Conservation (phyloP, 1,140 invertebrate species). For the Chironomus striatipennis region DNA sequence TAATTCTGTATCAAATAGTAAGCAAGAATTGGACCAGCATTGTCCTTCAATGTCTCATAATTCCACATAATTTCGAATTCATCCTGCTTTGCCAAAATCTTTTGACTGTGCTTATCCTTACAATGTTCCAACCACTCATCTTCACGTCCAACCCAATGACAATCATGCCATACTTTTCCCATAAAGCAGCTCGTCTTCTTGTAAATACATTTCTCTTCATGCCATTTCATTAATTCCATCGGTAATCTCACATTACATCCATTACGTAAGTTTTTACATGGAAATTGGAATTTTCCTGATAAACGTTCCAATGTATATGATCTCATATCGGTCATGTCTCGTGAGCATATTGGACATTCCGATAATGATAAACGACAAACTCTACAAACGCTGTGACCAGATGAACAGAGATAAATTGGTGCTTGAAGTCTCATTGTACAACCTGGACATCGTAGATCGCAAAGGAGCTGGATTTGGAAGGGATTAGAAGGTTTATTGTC, state of each 20-base stretch:
- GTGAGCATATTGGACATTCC: conserved; percentile 38
- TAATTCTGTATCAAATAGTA: conserved; percentile 37
- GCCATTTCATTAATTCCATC: conserved; percentile 35
- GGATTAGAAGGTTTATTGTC: background rate
- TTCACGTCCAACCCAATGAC: conserved; percentile 36
- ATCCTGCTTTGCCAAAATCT: conserved; percentile 30
- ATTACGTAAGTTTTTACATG: conserved; percentile 33
- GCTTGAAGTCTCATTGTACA: conserved; percentile 37
- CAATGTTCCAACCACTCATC: conserved; percentile 38
- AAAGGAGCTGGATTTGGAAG: background rate
- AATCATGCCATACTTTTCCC: conserved; percentile 39
- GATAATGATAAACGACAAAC: conserved; percentile 36
- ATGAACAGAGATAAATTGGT: conserved; percentile 35
- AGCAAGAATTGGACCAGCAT: conserved; percentile 33
- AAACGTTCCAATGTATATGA: conserved; percentile 38
- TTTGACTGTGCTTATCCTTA: conserved; percentile 32
- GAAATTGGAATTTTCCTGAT: conserved; percentile 37
- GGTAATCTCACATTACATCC: conserved; percentile 36
- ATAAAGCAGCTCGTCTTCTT: conserved; percentile 39
- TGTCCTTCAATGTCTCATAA: conserved; percentile 27
- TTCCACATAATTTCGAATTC: conserved; percentile 34
- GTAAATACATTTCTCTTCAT: conserved; percentile 38
- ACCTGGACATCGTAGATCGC: conserved; percentile 37
- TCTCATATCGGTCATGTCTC: conserved; percentile 33
- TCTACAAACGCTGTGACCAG: conserved; percentile 37